phyloP scores from a whole-genome alignment of 2,113 vertebrate species.

The Chunga burmeisteri region DNA sequence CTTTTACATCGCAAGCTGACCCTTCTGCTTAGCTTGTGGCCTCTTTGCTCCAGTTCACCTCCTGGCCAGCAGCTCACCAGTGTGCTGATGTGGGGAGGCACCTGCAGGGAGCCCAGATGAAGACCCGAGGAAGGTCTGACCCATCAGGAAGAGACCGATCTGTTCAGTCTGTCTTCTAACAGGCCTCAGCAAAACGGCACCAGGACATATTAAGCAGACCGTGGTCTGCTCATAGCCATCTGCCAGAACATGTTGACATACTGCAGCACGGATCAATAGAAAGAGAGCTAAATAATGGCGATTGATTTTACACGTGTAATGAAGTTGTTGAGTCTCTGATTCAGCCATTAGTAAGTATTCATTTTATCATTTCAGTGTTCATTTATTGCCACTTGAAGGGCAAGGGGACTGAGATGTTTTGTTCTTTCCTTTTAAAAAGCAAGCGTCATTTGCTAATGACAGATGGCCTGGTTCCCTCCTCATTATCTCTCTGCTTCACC shows the following conservation, averaged over 20 bases:
- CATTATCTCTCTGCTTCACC: not conserved
- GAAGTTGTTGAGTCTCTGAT: not conserved
- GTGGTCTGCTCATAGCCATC: not conserved
- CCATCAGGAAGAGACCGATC: not conserved
- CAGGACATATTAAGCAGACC: accelerated
- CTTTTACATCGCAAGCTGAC: not conserved
- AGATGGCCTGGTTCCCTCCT: not conserved
- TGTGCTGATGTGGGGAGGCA: accelerated
- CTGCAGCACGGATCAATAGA: not conserved
- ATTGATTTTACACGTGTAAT: not conserved
- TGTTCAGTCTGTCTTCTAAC: not conserved
- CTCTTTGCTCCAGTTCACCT: not conserved
- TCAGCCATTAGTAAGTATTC: not conserved
- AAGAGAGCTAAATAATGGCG: not conserved
- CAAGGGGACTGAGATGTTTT: not conserved
- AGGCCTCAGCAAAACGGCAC: not conserved
- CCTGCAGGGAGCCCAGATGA: not conserved
- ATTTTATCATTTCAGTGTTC: not conserved
- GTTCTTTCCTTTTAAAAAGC: not conserved
- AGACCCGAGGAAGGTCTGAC: not conserved
- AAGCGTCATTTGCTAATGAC: not conserved
- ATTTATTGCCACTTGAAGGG: not conserved
- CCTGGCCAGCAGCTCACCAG: not conserved
- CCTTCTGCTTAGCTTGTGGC: not conserved
- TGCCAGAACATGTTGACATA: not conserved